Evolutionary conservation across 2,113 vertebrate species (phyloP).

Genomic region (Strigops habroptila): DNA sequence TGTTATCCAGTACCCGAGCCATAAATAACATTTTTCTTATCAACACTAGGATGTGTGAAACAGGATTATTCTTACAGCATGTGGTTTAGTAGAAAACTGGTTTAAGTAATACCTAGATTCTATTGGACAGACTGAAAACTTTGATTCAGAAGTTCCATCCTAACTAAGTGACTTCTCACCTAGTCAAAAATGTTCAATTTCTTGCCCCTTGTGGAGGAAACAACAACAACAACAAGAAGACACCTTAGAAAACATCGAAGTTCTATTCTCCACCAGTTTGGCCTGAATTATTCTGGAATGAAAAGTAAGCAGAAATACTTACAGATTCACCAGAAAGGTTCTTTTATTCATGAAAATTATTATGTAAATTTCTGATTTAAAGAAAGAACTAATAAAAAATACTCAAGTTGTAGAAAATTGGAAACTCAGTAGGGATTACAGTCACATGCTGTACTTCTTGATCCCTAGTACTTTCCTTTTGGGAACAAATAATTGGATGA

Average conservation of each 20-base stretch:
- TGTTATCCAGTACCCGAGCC: neutral
- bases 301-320: neutral
- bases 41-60: neutral
- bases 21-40: neutral
- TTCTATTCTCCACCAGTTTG: neutral
- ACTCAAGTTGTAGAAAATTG: slow-evolving; percentile 5
- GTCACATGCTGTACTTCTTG: neutral
- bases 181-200: neutral
- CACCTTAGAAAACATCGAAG: neutral
- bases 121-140: neutral
- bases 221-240: neutral
- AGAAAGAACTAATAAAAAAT: neutral
- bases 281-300: neutral
- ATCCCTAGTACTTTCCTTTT: neutral
- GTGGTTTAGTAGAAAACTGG: neutral
- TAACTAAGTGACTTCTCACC: neutral
- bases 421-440: neutral
- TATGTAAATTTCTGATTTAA: slow-evolving; percentile 6
- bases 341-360: neutral
- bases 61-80: neutral
- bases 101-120: neutral
- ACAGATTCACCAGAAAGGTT: neutral
- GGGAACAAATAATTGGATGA: slow-evolving; percentile 48
- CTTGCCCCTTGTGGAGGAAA: neutral
- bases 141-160: neutral